phyloP scores from a whole-genome alignment of 2,113 vertebrate genomes.

The Pangasianodon gigas region DNA sequence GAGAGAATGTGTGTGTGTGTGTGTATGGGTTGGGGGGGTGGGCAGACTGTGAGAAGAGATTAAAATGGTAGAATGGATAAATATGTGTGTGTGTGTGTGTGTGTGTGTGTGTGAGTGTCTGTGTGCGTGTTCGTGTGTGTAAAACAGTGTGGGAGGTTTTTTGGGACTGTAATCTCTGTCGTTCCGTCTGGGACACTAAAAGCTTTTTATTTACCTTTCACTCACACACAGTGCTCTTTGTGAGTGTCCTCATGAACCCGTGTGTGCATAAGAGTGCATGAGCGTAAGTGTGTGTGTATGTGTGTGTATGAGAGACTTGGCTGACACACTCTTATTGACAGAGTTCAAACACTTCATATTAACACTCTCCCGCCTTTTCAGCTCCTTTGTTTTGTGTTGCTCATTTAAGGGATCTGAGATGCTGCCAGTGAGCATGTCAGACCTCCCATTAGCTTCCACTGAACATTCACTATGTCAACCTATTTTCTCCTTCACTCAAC shows the following conservation, averaged over 20 bases:
- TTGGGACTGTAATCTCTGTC: constrained; percentile 53
- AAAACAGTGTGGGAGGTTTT: constrained; percentile 50
- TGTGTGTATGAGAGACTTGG: constrained; percentile 35
- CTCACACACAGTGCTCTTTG: constrained; percentile 44
- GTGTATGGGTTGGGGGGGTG: too few species aligned
- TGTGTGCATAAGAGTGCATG: constrained; percentile 46
- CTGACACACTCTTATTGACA: constrained; percentile 16
- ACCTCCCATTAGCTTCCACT: constrained; percentile 65
- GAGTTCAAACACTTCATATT: not conserved
- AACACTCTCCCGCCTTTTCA: constrained; percentile 22
- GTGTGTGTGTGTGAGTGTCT: constrained; percentile 29
- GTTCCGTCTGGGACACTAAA: constrained; percentile 56
- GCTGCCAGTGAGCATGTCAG: constrained; percentile 61
- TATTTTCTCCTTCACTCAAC: constrained; percentile 43
- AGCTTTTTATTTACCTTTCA: constrained; percentile 60
- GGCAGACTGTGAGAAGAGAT: not conserved
- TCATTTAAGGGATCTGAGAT: constrained; percentile 54
- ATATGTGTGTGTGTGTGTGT: constrained; percentile 22
- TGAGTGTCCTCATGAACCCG: constrained; percentile 34
- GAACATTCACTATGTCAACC: constrained; percentile 59
- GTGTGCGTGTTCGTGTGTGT: constrained; percentile 23
- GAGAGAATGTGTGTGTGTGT: not conserved
- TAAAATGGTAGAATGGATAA: constrained; percentile 14
- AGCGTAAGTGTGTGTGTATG: constrained; percentile 40
- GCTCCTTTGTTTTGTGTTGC: constrained; percentile 67